Percentiles rank a stretch among this genome's conserved stretches.
Evolutionary conservation across 2,888 invertebrate species (phyloP).

Genomic region (Cabera pusaria): DNA sequence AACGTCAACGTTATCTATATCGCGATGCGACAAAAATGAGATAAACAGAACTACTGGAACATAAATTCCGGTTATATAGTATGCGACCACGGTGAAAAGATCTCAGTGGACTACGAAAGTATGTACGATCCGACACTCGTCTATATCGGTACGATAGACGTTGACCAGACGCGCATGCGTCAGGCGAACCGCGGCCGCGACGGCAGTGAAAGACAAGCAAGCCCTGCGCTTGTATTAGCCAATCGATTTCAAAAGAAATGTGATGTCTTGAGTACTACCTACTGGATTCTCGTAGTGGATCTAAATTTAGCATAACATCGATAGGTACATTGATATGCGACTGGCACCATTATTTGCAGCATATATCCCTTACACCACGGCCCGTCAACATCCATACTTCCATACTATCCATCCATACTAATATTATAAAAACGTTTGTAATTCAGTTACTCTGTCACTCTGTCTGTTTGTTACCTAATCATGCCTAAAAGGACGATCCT

Average conservation of each 20-base stretch:
- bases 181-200: conserved; percentile 60
- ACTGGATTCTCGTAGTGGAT: too few relatives aligned
- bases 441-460: too few relatives aligned
- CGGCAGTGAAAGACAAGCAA: conserved; percentile 79
- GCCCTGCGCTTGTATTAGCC: conserved; percentile 72
- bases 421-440: too few relatives aligned
- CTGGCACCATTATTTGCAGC: too few relatives aligned
- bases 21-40: conserved; percentile 77
- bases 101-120: conserved; percentile 61
- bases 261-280: conserved; percentile 47
- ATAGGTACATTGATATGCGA: too few relatives aligned
- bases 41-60: conserved; percentile 65
- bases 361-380: too few relatives aligned
- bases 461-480: too few relatives aligned
- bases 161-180: conserved; percentile 81
- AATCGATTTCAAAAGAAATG: conserved; percentile 77
- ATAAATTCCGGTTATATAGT: conserved; percentile 63
- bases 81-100: conserved; percentile 69
- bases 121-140: conserved; percentile 64
- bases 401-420: too few relatives aligned
- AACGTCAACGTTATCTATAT: conserved; percentile 68
- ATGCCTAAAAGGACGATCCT: too few relatives aligned
- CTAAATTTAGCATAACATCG: too few relatives aligned
- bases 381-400: too few relatives aligned
- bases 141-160: conserved; percentile 76